Evolutionary conservation across 2,797 vertebrate genomes (phyloP), one percentile per base, ranked within the genome.

Genomic region (Ibycter americanus): DNA sequence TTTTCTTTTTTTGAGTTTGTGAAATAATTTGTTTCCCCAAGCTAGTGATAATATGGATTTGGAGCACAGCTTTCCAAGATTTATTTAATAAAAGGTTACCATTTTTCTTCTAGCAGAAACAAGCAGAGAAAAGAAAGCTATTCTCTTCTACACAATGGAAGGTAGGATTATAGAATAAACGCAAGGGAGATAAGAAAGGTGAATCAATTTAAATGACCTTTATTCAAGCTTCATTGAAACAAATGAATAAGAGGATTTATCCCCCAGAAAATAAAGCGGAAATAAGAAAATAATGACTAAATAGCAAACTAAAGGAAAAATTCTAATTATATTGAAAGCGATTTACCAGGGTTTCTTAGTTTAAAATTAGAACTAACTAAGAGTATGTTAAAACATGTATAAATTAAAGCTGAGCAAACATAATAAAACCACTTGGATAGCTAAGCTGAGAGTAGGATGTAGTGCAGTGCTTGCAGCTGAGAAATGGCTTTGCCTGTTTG

Each of bases 211-310:
- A 97, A 97, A 97, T 97, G 96, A 97, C 97, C 97, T 97, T 98
- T 98, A 87, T 96, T 97, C 85, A 95, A 94, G 96, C 90, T 97
- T 87, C 93, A 92, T 81, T 97, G 96, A 97, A 98, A 97, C 92
- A 97, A 96, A 96, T 89, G 96, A 97, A 83, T 97, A 97, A 97
- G 96, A 97, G 87, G 97, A 97, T 98, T 98, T 97, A 97, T 93
- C 77, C 85, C 87, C 52, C 54, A 92, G 95, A 93, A 95, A 96
- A 94, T 94, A 95, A 96, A 96, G 95, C 3, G 2, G 84, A 96
- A 97, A 91, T 91, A 78, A 94, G 85, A 94, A 91, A 92, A 92
- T 94, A 96, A 97, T 90, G 74, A 87, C 92, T 96, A 97, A 96
- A 95, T 86, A 96, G 91, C 74, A 91, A 96, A 92, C 91, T 66